phyloP scores from a whole-genome alignment of 2,797 vertebrate species.

The Danio kyathit region DNA sequence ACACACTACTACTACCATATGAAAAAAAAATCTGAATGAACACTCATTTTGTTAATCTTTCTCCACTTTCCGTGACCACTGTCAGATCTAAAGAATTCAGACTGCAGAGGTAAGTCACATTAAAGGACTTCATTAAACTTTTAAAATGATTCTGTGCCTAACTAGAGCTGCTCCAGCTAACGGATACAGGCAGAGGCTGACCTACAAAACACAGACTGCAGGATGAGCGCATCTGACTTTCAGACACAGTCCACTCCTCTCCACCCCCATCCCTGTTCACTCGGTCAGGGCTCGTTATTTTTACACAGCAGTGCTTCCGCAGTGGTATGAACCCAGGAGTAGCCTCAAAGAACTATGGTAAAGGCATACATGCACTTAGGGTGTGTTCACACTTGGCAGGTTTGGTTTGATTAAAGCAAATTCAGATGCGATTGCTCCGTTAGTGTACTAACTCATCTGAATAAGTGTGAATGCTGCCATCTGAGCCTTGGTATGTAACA shows the following conservation, averaged over 20 bases:
- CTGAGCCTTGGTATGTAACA: no score
- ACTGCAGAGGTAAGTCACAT: constrained; percentile 2
- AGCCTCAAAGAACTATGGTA: constrained; percentile 34
- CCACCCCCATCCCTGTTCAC: constrained; percentile 4
- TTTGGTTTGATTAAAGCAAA: neutral
- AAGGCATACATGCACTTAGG: neutral
- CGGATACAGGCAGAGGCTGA: constrained; percentile 14
- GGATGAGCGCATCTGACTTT: constrained; percentile 14
- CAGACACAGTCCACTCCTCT: constrained; percentile 24
- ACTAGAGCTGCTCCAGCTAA: neutral
- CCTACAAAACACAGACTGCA: constrained; percentile 42
- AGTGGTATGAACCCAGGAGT: constrained; percentile 11
- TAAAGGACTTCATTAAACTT: constrained; percentile 18
- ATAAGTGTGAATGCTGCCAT: no score
- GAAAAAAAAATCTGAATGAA: neutral
- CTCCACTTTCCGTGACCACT: neutral
- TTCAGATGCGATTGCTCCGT: no score
- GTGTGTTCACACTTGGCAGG: neutral
- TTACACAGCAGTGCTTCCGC: constrained; percentile 42
- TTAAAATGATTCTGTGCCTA: neutral
- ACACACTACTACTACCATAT: neutral
- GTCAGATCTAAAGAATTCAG: neutral
- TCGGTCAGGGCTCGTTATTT: constrained; percentile 43
- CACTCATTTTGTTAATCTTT: neutral
- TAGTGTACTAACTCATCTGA: no score